A percentile compares a stretch with the other conserved stretches of the same genome.
These are phyloP conservation scores for Scytalopus superciliaris DNA, from an alignment of 2,113 vertebrate species.

Conservation along the genomic window DNA sequence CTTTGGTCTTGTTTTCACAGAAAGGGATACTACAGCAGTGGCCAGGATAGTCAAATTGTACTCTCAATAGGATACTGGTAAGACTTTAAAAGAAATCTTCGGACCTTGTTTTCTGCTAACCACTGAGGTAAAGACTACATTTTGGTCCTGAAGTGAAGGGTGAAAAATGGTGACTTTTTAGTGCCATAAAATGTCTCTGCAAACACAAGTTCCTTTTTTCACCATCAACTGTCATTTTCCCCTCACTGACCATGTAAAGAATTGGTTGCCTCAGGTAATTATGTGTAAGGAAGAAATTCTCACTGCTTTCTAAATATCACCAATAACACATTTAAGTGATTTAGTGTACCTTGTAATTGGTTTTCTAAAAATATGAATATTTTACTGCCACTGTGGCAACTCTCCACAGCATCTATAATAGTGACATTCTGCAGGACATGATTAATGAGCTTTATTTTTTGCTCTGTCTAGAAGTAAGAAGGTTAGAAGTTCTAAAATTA, in stretches of 20 bases:
- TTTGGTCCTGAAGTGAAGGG: background rate
- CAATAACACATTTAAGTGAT: constrained; percentile 55
- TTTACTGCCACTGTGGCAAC: constrained; percentile 72
- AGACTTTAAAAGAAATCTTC: background rate
- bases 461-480: constrained; percentile 41
- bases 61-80: background rate
- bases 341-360: constrained; percentile 67
- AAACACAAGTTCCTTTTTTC: background rate
- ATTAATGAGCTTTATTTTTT: constrained; percentile 69
- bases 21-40: background rate
- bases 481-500: constrained; percentile 45
- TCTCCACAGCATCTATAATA: constrained; percentile 75
- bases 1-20: background rate
- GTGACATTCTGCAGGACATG: constrained; percentile 58
- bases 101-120: background rate
- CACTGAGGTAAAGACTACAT: background rate
- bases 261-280: constrained; percentile 55
- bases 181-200: background rate
- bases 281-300: constrained; percentile 45
- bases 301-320: constrained; percentile 48
- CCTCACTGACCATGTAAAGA: constrained; percentile 37
- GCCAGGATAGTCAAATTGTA: background rate
- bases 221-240: constrained; percentile 12
- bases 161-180: constrained; percentile 7
- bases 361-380: constrained; percentile 69